Evolutionary conservation across 1,140 invertebrate genomes (phyloP), one percentile per base, ranked within the genome.

Genomic region (Mya arenaria): DNA sequence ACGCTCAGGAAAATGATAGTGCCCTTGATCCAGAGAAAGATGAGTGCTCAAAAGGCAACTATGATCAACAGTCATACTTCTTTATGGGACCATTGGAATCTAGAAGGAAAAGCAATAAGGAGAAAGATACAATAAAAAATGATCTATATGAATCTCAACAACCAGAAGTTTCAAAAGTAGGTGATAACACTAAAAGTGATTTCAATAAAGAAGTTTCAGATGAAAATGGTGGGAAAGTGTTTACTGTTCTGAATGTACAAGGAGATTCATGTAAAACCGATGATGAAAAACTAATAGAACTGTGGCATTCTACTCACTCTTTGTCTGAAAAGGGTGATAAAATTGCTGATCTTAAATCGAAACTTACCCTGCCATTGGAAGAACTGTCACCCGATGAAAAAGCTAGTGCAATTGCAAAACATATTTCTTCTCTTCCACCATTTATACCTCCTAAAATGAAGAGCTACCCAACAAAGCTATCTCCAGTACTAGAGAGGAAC

Each of bases 241-340:
- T 88, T 23, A 90, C 88, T 48, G 87, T 90, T 5, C 74, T 88
- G 5, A 85, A 87, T 82, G 87, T 90, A 30, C 87, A 87, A 58
- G 84, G 74, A 66, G 84, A 62, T 44, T 63, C 55, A 30, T 86
- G 80, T 81, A 90, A 91, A 86, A 91, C 90, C 48, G 90, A 91
- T 87, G 90, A 91, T 82, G 90, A 91, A 81, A 91, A 91, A 82
- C 41, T 91, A 17, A 88, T 91, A 60, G 90, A 89, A 60, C 79
- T 90, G 13, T 84, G 82, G 13, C 82, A 88, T 62, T 69, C 68
- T 23, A 66, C 79, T 75, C 44, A 79, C 63, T 73, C 71, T 44
- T 19, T 75, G 41, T 83, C 63, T 48, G 25, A 28, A n/a, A 68
- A 65, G n/a, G 81, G 25, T 32, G 56, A 68, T 17, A 81, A 75